Evolutionary conservation across 1,140 invertebrate genomes (phyloP), one percentile per base, ranked within the genome.

Genomic region (Trichonephila clavipes): DNA sequence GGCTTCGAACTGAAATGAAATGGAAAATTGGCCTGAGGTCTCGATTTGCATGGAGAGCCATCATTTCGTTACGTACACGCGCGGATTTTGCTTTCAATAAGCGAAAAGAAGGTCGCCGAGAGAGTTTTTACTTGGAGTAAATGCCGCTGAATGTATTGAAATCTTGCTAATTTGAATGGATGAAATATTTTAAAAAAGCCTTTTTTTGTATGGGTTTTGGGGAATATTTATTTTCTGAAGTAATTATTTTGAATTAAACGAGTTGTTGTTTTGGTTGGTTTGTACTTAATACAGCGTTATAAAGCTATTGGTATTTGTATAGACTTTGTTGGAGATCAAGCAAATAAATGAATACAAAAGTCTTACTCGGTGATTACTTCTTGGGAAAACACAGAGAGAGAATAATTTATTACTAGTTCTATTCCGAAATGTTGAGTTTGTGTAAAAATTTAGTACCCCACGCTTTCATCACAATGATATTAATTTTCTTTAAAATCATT

Each of bases 1-100:
- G 24, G 82, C 28, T 88, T 64, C 61, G 24, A 16, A 34, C 34
- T 40, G 24, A 64, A 88, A 64, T 62, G 86, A 64, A 88, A 88
- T 88, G 86, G 86, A 88, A 88, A 88, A 88, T 85, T 58, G 82
- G 83, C 58, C 51, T 51, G 51, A 51, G 51, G 18, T 40, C 28
- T 16, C 28, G 28, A 77, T 77, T 28, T 58, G 82, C 82, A 58
- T 59, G 44, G 21, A 44, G 51, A 83, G 51, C 51, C 82, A 58
- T 83, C 82, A 83, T 83, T 83, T 58, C 44, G 82, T 51, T 58
- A 83, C 16, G 82, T 24, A 51, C 72, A 58, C 82, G 44, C 19
- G 12, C 40, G 21, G 18, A 58, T 21, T 44, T 12, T 28, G 7
- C 72, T 18, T 16, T 40, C 72, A 28, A 40, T 77, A 77, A 77